A percentile compares a stretch with the other conserved stretches of the same genome.
Conservation (phyloP, 2,888 invertebrate species). For the Drosophila longiperda region DNA sequence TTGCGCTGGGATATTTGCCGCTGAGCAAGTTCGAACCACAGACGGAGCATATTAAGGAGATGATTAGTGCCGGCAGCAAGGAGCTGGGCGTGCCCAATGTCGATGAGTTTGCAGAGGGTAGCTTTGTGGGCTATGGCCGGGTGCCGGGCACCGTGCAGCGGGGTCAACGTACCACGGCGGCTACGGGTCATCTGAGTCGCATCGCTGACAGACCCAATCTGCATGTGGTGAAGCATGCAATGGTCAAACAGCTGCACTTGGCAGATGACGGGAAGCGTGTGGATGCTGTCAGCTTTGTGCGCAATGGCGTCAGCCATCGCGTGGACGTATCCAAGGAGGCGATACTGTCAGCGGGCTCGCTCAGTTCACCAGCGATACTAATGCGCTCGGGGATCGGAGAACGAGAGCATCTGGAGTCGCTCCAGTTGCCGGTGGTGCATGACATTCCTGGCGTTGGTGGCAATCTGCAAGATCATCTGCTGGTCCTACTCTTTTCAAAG, state of each 20-base stretch:
- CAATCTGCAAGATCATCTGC: slow-evolving; percentile 92
- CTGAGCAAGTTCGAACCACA: slow-evolving; percentile 83
- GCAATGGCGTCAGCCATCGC: slow-evolving; percentile 83
- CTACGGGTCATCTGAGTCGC: slow-evolving; percentile 89
- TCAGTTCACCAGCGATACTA: slow-evolving; percentile 82
- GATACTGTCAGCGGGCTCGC: slow-evolving; percentile 81
- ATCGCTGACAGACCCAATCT: slow-evolving; percentile 86
- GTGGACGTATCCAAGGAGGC: slow-evolving; percentile 73
- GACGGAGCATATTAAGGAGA: slow-evolving; percentile 45
- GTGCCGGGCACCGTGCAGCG: slow-evolving; percentile 86
- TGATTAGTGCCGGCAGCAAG: slow-evolving; percentile 84
- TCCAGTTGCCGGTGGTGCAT: slow-evolving; percentile 64
- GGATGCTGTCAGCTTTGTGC: slow-evolving; percentile 85
- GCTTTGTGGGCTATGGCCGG: slow-evolving; percentile 86
- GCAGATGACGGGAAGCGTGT: slow-evolving; percentile 85
- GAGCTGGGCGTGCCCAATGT: slow-evolving; percentile 85
- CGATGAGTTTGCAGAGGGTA: slow-evolving; percentile 82
- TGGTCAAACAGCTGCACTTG: slow-evolving; percentile 86
- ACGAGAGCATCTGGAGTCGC: slow-evolving; percentile 57
- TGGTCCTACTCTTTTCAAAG: slow-evolving; percentile 84
- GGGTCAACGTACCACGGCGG: slow-evolving; percentile 90
- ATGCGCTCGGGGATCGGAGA: slow-evolving; percentile 84
- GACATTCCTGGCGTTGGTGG: slow-evolving; percentile 87
- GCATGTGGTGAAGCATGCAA: slow-evolving; percentile 87
- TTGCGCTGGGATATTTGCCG: slow-evolving; percentile 83